Percentiles rank a stretch among this genome's conserved stretches.
Evolutionary conservation across 2,888 invertebrate species (phyloP).

Genomic region (Stenichneumon culpator): DNA sequence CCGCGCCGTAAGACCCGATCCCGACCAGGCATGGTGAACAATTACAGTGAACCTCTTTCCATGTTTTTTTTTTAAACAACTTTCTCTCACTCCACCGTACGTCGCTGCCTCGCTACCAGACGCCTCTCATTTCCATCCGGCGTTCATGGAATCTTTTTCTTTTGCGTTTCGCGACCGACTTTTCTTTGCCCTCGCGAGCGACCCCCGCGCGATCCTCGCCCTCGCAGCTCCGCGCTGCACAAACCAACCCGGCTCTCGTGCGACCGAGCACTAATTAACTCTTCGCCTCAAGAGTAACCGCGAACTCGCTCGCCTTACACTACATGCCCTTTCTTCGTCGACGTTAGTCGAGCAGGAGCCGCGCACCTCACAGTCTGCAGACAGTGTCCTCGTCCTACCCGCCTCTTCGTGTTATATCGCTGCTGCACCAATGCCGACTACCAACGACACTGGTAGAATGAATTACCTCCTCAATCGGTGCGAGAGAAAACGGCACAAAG

Average conservation of each 20-base stretch:
- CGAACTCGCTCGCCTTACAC: slow-evolving; percentile 45
- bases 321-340: slow-evolving; percentile 25
- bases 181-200: slow-evolving; percentile 58
- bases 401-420: not conserved
- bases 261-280: slow-evolving; percentile 69
- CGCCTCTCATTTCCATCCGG: slow-evolving; percentile 25
- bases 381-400: not conserved
- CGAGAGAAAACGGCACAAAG: not conserved
- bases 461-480: slow-evolving; percentile 1
- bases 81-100: slow-evolving; percentile 23
- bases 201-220: slow-evolving; percentile 1
- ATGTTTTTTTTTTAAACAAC: slow-evolving; percentile 41
- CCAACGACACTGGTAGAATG: not conserved
- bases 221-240: slow-evolving; percentile 18
- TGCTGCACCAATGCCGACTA: not conserved
- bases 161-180: slow-evolving; percentile 44
- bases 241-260: slow-evolving; percentile 45
- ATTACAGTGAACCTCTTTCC: slow-evolving; percentile 53
- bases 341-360: slow-evolving; percentile 1
- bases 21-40: slow-evolving; percentile 41
- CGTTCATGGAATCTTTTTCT: slow-evolving; percentile 59
- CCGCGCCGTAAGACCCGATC: slow-evolving; percentile 38
- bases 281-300: slow-evolving; percentile 61
- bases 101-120: not conserved
- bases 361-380: slow-evolving; percentile 10